A percentile compares a stretch with the other conserved stretches of the same genome.
phyloP scores from a whole-genome alignment of 2,113 vertebrate species.

The Bucco capensis region DNA sequence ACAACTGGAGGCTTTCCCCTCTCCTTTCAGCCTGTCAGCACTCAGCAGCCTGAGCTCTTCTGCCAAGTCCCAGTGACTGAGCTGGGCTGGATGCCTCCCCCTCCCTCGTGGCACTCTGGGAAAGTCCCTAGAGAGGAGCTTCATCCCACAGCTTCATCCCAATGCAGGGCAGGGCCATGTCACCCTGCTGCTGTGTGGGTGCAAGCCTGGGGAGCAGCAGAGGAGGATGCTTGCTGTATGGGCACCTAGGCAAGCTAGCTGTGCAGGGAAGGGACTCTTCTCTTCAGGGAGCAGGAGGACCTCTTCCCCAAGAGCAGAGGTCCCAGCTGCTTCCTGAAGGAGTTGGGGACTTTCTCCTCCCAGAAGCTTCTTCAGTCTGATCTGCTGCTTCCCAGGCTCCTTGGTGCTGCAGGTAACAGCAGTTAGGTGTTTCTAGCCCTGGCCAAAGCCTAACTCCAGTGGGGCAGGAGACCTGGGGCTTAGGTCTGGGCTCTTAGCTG shows the following conservation, averaged over 20 bases:
- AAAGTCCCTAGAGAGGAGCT: not conserved
- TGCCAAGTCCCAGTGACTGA: not conserved
- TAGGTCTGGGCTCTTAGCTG: not conserved
- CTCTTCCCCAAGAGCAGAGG: not conserved
- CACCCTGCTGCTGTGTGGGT: not conserved
- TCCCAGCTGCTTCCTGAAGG: not conserved
- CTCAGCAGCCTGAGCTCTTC: not conserved
- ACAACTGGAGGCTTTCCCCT: slow-evolving; percentile 26
- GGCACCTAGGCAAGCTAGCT: not conserved
- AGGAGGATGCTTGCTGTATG: not conserved
- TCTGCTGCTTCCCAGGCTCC: not conserved
- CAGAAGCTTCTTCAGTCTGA: not conserved
- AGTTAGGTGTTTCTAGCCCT: not conserved
- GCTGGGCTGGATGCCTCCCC: not conserved
- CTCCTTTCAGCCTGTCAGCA: not conserved
- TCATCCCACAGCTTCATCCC: not conserved
- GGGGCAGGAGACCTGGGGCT: not conserved
- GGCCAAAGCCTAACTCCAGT: not conserved
- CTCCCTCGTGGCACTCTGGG: not conserved
- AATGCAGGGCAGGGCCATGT: not conserved
- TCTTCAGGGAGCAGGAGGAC: not conserved
- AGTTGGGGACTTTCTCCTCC: not conserved
- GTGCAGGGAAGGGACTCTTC: not conserved
- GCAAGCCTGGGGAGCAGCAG: not conserved
- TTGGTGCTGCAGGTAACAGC: not conserved